phyloP scores from a whole-genome alignment of 1,140 invertebrate species.

The Eubasilissa regina region DNA sequence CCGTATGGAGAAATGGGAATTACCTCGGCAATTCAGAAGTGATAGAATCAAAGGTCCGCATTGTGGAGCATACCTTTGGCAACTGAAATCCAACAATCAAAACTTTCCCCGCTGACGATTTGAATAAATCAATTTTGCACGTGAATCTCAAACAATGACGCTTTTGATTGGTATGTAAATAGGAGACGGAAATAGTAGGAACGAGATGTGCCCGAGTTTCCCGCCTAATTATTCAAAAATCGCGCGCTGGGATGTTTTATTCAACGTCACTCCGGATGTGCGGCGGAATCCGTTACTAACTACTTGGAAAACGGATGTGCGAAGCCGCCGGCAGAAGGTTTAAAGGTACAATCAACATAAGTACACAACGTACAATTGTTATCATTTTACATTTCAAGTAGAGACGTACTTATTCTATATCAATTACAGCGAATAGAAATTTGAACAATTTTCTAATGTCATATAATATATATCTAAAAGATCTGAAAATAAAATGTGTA shows the following conservation, averaged over 20 bases:
- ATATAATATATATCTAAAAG: too few relatives aligned
- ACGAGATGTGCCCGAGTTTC: constrained; percentile 38
- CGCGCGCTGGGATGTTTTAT: constrained; percentile 48
- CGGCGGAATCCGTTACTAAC: constrained; percentile 43
- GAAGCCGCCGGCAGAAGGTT: constrained; percentile 29
- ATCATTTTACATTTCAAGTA: too few relatives aligned
- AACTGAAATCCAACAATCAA: constrained; percentile 44
- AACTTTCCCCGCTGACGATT: constrained; percentile 52
- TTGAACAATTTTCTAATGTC: too few relatives aligned
- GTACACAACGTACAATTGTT: constrained; percentile 2
- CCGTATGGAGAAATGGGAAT: constrained; percentile 22
- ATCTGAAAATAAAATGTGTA: too few relatives aligned
- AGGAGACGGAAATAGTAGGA: constrained; percentile 49
- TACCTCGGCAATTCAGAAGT: constrained; percentile 23
- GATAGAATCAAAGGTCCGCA: constrained; percentile 18
- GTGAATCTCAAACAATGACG: constrained; percentile 58
- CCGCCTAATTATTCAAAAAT: constrained; percentile 55
- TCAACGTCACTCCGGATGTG: constrained; percentile 43
- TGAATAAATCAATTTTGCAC: constrained; percentile 56
- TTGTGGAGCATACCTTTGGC: constrained; percentile 15
- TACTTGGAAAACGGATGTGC: constrained; percentile 41
- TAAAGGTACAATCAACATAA: constrained; percentile 22
- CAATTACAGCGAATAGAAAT: too few relatives aligned
- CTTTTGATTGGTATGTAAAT: constrained; percentile 60
- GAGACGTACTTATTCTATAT: too few relatives aligned